Conservation (phyloP, 2,113 vertebrate genomes). For the Coptodon rendalli region DNA sequence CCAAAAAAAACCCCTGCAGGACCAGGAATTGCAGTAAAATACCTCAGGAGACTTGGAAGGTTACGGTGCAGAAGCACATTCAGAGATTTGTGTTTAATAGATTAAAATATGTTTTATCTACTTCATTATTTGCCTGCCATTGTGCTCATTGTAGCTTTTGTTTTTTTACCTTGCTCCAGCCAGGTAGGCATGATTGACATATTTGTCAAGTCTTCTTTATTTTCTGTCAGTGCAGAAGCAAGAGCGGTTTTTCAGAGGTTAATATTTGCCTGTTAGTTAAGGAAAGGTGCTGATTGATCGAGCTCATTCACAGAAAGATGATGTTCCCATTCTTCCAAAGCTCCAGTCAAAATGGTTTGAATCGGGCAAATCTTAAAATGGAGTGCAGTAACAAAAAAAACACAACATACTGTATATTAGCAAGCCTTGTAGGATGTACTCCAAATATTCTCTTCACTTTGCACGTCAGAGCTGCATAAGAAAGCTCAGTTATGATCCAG, state of each 20-base stretch:
- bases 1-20: rapidly evolving
- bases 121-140: background rate
- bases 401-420: background rate
- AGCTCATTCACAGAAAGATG: background rate
- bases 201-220: background rate
- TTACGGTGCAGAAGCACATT: background rate
- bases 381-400: rapidly evolving
- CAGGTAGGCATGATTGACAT: background rate
- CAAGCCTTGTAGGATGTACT: background rate
- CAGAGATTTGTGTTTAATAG: background rate
- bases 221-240: background rate
- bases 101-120: background rate
- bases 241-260: background rate
- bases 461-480: background rate
- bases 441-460: background rate
- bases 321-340: background rate
- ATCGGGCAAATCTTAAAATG: background rate
- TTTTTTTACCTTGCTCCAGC: background rate
- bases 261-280: background rate
- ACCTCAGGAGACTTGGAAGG: background rate
- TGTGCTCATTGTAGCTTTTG: background rate
- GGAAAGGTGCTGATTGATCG: background rate
- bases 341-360: background rate
- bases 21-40: background rate
- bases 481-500: background rate